Evolutionary conservation across 2,113 vertebrate genomes (phyloP).

Genomic region (Sphyrna mokarran): DNA sequence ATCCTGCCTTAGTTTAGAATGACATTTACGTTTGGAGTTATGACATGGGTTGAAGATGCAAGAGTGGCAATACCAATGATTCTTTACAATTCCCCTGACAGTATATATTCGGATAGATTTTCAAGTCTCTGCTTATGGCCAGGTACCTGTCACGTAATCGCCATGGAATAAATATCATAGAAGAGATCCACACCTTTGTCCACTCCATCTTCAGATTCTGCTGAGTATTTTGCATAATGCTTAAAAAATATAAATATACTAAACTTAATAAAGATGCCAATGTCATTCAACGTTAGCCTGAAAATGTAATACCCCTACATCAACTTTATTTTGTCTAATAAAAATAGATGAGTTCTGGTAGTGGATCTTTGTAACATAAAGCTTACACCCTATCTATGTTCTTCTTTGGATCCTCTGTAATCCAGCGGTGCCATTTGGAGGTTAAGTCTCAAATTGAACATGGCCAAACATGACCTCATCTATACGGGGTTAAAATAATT

Average conservation of each 20-base stretch:
- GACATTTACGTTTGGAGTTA: background rate
- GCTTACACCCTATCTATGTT: background rate
- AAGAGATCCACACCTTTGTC: background rate
- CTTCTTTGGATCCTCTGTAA: background rate
- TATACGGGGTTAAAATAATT: conserved; percentile 10
- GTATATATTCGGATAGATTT: background rate
- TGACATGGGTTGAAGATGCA: background rate
- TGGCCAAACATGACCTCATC: background rate
- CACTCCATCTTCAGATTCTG: background rate
- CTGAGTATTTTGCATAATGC: background rate
- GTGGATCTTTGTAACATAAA: background rate
- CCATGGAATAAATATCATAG: background rate
- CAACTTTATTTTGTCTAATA: background rate
- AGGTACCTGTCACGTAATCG: background rate
- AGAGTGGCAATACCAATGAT: background rate
- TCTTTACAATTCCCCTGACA: background rate
- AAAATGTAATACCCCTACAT: background rate
- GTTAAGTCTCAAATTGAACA: background rate
- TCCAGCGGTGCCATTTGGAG: background rate
- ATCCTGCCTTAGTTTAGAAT: background rate
- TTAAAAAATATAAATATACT: background rate
- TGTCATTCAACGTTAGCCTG: background rate
- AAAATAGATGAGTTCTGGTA: background rate
- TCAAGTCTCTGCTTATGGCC: background rate
- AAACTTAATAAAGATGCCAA: background rate